Base-by-base conservation (phyloP, 1,140 invertebrate genomes). In the Drosophila tani region DNA sequence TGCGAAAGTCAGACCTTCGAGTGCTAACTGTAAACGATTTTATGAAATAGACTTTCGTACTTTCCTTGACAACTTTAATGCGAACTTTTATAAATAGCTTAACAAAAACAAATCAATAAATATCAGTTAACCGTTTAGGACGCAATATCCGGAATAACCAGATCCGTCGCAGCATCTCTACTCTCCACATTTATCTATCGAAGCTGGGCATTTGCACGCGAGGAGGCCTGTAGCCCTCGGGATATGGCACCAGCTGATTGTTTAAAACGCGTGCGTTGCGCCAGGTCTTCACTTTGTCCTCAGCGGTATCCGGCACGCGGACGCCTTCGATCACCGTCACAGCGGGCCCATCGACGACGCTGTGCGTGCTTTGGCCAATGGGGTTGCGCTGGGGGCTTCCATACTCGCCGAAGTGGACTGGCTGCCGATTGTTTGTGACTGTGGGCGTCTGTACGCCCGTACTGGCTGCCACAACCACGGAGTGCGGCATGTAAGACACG, bases 221-320 rank as follows among this genome's bases (percentile, higher is more conserved):
- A 12, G 94, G 94, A 69, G 95, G 95, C 83, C 94, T 94, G 68
- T 95, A 96, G 14, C 95, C 95, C 77, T 95, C 94, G 49, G 95
- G 95, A 81, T 96, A 96, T 50, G 95, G 95, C 27, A 97, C 93
- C 60, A 97, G 85, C 91, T 96, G 95, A 47, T 96, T 96, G 80
- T 98, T 97, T 27, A 98, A 96, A 2, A 98, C 96, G 65, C 97
- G 93, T 0, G 97, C 97, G 93, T 98, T 98, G 53, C 97, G 94
- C 97, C 97, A 98, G 2, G 95, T 96, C 83, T 96, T 96, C 12
- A 94, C 91, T 63, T 95, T 95, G 81, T 98, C 97, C 49, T 95
- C 95, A 49, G 97, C 96, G 60, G 97, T 96, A 78, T 98, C 97
- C 0, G 97, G 97, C 19, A 97, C 95, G 59, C 97, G 94, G 2